phyloP scores from a whole-genome alignment of 2,113 vertebrate species.

The Empidonax traillii region DNA sequence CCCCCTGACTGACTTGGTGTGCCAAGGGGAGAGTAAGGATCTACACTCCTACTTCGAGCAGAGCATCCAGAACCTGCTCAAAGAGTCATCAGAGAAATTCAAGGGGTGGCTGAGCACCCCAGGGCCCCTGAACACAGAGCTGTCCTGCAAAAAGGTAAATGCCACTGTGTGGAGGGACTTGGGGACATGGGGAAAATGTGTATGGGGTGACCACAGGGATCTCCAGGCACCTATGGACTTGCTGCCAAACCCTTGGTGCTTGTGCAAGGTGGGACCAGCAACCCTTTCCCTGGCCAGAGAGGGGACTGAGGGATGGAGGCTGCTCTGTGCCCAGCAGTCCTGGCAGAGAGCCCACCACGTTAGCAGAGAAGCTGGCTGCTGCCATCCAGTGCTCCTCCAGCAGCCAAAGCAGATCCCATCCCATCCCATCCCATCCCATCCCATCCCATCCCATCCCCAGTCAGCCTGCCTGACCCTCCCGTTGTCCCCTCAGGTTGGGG shows the following conservation, averaged over 20 bases:
- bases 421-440: background rate
- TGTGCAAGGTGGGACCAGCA: background rate
- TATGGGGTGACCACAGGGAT: rapidly evolving
- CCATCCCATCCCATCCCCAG: background rate
- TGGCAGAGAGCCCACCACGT: rapidly evolving
- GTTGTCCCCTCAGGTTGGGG: conserved; percentile 67
- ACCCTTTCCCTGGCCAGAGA: background rate
- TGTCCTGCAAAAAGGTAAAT: conserved; percentile 84
- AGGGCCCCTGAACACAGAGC: conserved; percentile 77
- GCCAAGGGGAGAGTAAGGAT: conserved; percentile 61
- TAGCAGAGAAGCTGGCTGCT: background rate
- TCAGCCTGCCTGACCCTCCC: background rate
- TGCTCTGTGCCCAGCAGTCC: background rate
- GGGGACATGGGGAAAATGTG: background rate
- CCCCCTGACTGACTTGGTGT: conserved; percentile 67
- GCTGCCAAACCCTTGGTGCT: background rate
- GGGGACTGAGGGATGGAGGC: background rate
- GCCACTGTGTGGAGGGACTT: background rate
- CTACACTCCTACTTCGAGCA: conserved; percentile 76
- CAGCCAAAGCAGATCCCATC: background rate
- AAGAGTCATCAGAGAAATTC: conserved; percentile 78
- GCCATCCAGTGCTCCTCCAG: background rate
- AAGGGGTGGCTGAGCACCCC: conserved; percentile 78
- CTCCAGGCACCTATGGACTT: rapidly evolving
- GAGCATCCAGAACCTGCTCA: conserved; percentile 76